Conservation (phyloP, 2,888 invertebrate species). For the Nasonovia ribisnigri region DNA sequence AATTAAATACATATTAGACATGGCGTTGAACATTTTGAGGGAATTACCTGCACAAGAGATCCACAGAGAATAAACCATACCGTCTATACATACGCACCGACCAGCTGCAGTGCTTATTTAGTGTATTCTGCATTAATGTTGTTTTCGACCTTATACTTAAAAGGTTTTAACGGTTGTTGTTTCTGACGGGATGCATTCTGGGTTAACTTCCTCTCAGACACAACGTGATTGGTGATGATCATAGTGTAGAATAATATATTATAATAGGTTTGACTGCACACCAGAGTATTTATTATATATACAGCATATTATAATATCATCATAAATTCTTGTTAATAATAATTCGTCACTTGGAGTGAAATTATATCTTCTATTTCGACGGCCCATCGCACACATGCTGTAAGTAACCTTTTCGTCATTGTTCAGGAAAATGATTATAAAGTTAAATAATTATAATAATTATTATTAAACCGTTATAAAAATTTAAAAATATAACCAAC, state of each 20-base stretch:
- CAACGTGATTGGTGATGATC: not conserved
- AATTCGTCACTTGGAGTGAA: not conserved
- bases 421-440: too few species aligned
- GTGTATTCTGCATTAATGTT: not conserved
- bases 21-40: not conserved
- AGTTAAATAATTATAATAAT: too few species aligned
- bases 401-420: too few species aligned
- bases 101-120: not conserved
- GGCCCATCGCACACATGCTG: too few species aligned
- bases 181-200: not conserved
- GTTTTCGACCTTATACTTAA: not conserved
- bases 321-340: not conserved
- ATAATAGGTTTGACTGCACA: not conserved
- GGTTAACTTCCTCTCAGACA: not conserved
- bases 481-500: too few species aligned
- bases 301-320: too few species aligned
- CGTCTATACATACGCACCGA: not conserved
- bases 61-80: not conserved
- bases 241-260: not conserved
- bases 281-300: not conserved
- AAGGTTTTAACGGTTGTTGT: not conserved
- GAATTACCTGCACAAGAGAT: not conserved
- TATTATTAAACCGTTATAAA: too few species aligned
- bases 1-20: constrained; percentile 25
- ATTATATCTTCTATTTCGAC: not conserved